Evolutionary conservation across 2,797 vertebrate genomes (phyloP).

Genomic region (Podargus strigoides): DNA sequence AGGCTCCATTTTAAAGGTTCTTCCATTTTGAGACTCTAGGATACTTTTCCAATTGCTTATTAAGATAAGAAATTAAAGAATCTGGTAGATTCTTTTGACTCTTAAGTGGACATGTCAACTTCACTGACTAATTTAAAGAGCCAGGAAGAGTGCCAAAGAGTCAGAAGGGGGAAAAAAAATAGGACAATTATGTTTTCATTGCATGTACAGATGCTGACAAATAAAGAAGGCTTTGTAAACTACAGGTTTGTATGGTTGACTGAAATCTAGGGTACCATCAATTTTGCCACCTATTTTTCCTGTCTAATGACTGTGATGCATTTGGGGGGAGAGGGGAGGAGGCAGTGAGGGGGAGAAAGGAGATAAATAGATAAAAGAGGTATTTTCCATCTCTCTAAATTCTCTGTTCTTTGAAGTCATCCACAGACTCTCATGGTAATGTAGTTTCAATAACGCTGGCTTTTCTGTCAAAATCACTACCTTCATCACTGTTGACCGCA

Average conservation of each 20-base stretch:
- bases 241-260: background rate
- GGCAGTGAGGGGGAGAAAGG: too few species aligned
- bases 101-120: background rate
- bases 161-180: accelerated
- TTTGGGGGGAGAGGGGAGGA: too few species aligned
- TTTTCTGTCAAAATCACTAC: background rate
- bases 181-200: background rate
- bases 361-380: background rate
- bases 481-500: background rate
- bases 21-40: background rate
- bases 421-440: background rate
- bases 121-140: background rate
- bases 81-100: background rate
- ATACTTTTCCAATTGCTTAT: background rate
- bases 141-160: background rate
- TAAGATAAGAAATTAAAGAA: background rate
- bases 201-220: background rate
- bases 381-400: background rate
- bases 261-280: background rate
- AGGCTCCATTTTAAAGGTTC: background rate
- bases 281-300: background rate
- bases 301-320: background rate
- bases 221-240: background rate
- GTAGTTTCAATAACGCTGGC: background rate
- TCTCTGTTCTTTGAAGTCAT: background rate